These are phyloP conservation scores for Trachythela sp. DNA, from an alignment of 64 coral and sea anemone genomes.

Conservation along the genomic window DNA sequence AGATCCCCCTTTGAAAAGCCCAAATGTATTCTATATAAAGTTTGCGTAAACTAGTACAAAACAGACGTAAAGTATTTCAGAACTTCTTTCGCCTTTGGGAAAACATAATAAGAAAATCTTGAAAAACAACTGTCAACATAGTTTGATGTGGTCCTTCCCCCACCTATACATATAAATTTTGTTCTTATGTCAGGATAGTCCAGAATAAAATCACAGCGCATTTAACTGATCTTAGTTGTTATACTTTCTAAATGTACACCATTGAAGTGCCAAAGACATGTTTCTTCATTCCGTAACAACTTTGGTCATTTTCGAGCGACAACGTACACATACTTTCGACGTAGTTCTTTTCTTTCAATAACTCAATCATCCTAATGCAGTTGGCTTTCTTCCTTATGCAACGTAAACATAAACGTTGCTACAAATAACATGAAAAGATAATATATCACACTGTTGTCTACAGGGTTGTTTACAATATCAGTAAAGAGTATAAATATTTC, in stretches of 20 bases:
- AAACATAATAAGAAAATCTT: background rate
- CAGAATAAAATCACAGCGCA: background rate
- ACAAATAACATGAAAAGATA: too few species aligned
- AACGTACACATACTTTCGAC: background rate
- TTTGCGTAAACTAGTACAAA: too few species aligned
- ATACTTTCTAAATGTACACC: too few species aligned
- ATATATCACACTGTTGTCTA: too few species aligned
- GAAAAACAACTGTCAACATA: background rate
- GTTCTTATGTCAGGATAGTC: background rate
- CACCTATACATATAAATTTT: background rate
- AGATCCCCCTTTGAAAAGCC: too few species aligned
- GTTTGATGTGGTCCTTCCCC: background rate
- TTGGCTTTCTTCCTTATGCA: slow-evolving; percentile 32
- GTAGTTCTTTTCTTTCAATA: background rate
- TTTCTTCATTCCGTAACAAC: background rate
- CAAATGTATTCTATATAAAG: too few species aligned
- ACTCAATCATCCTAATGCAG: background rate
- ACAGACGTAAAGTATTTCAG: too few species aligned
- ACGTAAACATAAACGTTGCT: slow-evolving; percentile 84
- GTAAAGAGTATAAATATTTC: too few species aligned
- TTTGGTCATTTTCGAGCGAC: background rate
- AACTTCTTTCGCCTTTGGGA: background rate
- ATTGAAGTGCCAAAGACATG: background rate
- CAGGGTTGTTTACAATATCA: too few species aligned
- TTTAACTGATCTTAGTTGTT: background rate